These are phyloP conservation scores for Hirtodrosophila alboralis DNA, from an alignment of 2,888 invertebrate genomes.

Conservation along the genomic window DNA sequence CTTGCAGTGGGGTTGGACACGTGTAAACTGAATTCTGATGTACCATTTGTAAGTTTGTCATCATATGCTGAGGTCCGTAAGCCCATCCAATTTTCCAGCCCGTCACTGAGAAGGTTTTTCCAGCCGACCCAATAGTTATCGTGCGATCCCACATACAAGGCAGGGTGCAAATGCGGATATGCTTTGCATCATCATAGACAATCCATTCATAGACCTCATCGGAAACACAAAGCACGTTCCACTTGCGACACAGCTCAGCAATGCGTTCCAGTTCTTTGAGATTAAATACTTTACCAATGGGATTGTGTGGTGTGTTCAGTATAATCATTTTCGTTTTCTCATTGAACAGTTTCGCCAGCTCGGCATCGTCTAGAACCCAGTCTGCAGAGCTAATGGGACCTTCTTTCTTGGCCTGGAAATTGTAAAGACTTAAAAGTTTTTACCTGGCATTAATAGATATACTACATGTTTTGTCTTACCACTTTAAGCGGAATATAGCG, in stretches of 20 bases:
- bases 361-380: constrained; percentile 93
- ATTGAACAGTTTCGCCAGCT: constrained; percentile 92
- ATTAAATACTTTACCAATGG: constrained; percentile 93
- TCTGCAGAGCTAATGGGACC: constrained; percentile 88
- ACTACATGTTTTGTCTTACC: constrained; percentile 84
- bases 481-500: constrained; percentile 94
- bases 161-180: constrained; percentile 96
- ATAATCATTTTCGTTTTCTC: constrained; percentile 96
- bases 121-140: constrained; percentile 97
- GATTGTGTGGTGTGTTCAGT: constrained; percentile 99
- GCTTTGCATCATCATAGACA: constrained; percentile 91
- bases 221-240: constrained; percentile 95
- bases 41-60: constrained; percentile 92
- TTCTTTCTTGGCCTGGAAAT: constrained; percentile 72
- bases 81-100: constrained; percentile 99
- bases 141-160: constrained; percentile 99
- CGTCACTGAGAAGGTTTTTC: constrained; percentile 98
- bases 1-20: constrained; percentile 95
- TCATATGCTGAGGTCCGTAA: constrained; percentile 92
- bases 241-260: constrained; percentile 94
- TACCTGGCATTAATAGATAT: background rate
- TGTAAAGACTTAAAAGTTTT: background rate
- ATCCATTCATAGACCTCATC: constrained; percentile 99
- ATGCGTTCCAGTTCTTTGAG: constrained; percentile 89
- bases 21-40: constrained; percentile 98